A percentile compares a stretch with the other conserved stretches of the same genome.
Evolutionary conservation across 2,797 vertebrate genomes (phyloP).

Genomic region (Monodelphis domestica): DNA sequence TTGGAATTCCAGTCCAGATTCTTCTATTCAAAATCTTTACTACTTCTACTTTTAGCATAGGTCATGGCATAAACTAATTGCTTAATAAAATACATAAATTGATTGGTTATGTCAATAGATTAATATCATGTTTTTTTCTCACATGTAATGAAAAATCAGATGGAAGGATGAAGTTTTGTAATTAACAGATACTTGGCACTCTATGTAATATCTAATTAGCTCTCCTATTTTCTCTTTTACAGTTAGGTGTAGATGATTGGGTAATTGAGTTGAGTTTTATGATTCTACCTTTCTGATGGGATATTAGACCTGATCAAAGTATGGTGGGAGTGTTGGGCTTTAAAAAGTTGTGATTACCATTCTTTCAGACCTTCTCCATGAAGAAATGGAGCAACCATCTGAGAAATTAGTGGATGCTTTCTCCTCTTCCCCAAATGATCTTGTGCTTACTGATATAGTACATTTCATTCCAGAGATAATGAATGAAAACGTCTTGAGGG

Average conservation of each 20-base stretch:
- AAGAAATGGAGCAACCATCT: not conserved
- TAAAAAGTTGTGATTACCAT: not conserved
- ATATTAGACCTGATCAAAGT: not conserved
- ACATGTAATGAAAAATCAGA: not conserved
- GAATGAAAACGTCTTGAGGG: not conserved
- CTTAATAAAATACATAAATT: not conserved
- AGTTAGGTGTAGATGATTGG: not conserved
- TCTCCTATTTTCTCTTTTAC: not conserved
- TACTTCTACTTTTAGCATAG: not conserved
- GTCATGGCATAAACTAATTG: not conserved
- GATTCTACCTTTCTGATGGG: constrained; percentile 5
- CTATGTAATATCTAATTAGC: constrained; percentile 24
- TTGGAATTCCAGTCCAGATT: not conserved
- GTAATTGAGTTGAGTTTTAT: not conserved
- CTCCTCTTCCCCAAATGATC: not conserved
- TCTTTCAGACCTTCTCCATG: not conserved
- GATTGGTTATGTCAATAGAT: not conserved
- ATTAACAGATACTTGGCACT: not conserved
- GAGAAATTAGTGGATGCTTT: not conserved
- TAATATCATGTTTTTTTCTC: not conserved
- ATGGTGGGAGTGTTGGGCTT: not conserved
- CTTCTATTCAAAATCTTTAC: not conserved
- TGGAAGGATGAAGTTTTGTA: not conserved
- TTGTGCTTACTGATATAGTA: not conserved
- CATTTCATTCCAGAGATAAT: not conserved